These are phyloP conservation scores for Empidonax alnorum DNA, from an alignment of 2,113 vertebrate species.

Conservation along the genomic window DNA sequence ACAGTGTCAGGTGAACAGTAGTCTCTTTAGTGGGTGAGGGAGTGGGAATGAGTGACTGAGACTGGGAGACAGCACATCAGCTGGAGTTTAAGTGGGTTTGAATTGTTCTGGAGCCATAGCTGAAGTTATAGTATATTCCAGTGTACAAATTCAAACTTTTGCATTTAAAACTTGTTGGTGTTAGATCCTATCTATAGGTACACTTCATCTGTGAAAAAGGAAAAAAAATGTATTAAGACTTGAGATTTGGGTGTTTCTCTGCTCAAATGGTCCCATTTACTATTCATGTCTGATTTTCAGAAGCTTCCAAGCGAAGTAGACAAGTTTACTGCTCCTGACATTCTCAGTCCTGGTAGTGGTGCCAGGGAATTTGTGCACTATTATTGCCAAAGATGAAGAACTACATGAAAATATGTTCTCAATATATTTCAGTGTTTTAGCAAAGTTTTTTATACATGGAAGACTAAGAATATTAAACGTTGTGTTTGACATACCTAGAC, in stretches of 20 bases:
- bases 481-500: neutral
- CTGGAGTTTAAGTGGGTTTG: neutral
- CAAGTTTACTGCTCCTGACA: neutral
- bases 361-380: conserved; percentile 31
- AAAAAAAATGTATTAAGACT: neutral
- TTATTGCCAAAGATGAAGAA: conserved; percentile 25
- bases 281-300: neutral
- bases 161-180: neutral
- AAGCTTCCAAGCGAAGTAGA: conserved; percentile 12
- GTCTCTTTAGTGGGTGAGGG: neutral
- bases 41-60: neutral
- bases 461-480: neutral
- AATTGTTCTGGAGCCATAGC: neutral
- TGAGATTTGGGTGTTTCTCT: neutral
- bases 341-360: neutral
- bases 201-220: neutral
- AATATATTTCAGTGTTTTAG: conserved; percentile 9
- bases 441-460: neutral
- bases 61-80: neutral
- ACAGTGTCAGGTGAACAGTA: neutral
- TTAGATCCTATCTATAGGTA: neutral
- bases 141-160: neutral
- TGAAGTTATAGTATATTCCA: neutral
- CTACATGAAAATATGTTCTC: conserved; percentile 23
- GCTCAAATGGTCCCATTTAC: neutral